Evolutionary conservation across 2,113 vertebrate species (phyloP).

Genomic region (Myotis davidii): DNA sequence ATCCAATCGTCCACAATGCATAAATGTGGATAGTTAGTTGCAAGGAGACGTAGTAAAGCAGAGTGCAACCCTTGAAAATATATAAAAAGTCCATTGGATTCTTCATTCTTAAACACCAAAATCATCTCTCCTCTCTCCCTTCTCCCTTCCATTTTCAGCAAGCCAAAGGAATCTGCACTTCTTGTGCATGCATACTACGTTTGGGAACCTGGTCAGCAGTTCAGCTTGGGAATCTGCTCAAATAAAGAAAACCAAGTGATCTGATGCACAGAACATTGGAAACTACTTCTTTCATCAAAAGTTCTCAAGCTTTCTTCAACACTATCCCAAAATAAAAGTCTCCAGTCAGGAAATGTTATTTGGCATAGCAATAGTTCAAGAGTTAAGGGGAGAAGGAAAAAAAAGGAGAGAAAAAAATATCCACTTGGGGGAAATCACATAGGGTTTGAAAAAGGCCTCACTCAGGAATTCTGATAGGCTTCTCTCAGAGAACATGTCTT

Average conservation of each 20-base stretch:
- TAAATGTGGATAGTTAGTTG: slow-evolving; percentile 97
- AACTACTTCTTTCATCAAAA: not conserved
- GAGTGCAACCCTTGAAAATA: slow-evolving; percentile 92
- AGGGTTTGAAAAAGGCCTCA: not conserved
- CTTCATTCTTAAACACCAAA: slow-evolving; percentile 3
- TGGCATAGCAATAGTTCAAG: not conserved
- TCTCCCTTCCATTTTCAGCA: not conserved
- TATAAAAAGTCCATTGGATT: not conserved
- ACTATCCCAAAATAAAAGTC: not conserved
- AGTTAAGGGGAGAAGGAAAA: not conserved
- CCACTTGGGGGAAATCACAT: not conserved
- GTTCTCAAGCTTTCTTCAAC: not conserved
- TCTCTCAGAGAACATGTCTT: not conserved
- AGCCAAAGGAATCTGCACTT: not conserved
- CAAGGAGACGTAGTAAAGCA: slow-evolving; percentile 94
- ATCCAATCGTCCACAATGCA: slow-evolving; percentile 99
- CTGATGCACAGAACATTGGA: not conserved
- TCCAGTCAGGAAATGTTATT: not conserved
- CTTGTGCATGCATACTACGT: not conserved
- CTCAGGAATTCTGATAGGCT: not conserved
- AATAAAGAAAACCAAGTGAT: slow-evolving; percentile 18
- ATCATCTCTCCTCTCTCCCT: not conserved
- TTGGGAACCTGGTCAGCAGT: not conserved
- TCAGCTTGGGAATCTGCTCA: not conserved
- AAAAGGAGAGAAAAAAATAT: not conserved